Base-by-base conservation (phyloP, 1,140 invertebrate species). In the Ectropis grisescens region DNA sequence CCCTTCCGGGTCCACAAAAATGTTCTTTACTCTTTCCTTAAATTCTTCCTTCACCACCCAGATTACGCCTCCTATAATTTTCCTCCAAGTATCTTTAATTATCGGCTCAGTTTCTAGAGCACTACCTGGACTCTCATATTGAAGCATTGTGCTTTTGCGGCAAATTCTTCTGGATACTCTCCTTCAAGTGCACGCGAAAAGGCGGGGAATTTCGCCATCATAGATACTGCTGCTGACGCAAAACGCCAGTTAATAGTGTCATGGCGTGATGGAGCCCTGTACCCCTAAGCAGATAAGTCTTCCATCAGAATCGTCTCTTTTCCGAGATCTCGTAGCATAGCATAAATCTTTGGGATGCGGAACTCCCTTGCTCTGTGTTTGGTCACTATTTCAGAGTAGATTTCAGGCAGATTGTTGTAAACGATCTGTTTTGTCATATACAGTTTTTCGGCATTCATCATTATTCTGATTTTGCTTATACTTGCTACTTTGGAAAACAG, bases 401-500 rank as follows among this genome's bases (percentile, higher is more conserved):
- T 37, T 11, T 59, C 48, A 0, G 34, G 31, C 0, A 78, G 36
- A 12, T 59, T 41, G 0, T 37, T 58, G 33, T 72, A 75, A 1
- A 67, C 31, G 7, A 50, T 50, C n/a, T 45, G 47, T 24, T 79
- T 70, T 4, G 41, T 62, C 3, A 30, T 22, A 31, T 47, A 79
- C 6, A 72, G 13, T 27, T 40, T 46, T 4, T 66, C 56, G 0
- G 47, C 38, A 2, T 52, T 40, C 40, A 66, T 46, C 4, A 13
- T 13, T 4, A 32, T 14, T 9, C 67, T 32, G 25, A 69, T 24
- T 1, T 41, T 26, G 2, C 36, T 36, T 4, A 75, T 47, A 0
- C 37, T 37, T 1, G 57, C 61, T 0, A 69, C 58, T 57, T 78
- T 78, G 0, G 59, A 68, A 31, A 76, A 76, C 0, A 76, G 37